Evolutionary conservation across 2,113 vertebrate genomes (phyloP).

Genomic region (Myocastor coypus): DNA sequence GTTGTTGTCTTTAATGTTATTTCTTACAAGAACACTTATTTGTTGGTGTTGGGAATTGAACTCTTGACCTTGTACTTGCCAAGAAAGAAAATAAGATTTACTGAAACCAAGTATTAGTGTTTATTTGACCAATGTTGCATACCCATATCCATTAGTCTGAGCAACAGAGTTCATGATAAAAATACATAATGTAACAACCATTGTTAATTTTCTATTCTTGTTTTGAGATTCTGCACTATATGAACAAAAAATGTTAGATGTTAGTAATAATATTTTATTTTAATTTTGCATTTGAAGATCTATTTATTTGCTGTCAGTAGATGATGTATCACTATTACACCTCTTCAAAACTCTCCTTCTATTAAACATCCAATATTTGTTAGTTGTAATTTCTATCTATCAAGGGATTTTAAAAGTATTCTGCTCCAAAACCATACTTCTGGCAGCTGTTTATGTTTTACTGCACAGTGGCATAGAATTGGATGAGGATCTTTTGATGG

Average conservation of each 20-base stretch:
- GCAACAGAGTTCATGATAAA: no score
- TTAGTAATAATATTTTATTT: not conserved
- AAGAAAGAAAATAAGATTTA: no score
- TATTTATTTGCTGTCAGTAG: not conserved
- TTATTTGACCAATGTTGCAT: no score
- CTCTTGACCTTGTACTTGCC: no score
- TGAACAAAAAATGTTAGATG: not conserved
- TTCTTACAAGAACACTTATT: not conserved
- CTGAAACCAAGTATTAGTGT: no score
- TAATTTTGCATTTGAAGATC: no score
- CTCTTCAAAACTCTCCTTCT: not conserved
- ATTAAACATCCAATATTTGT: not conserved
- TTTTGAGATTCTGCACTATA: no score
- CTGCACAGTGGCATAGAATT: not conserved
- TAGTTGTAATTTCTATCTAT: not conserved
- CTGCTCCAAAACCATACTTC: not conserved
- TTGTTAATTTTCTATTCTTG: no score
- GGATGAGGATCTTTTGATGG: not conserved
- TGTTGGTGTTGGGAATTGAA: no score
- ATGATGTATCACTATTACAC: not conserved
- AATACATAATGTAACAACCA: no score
- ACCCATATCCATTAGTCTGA: no score
- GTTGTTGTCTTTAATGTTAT: not conserved
- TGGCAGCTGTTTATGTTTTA: not conserved
- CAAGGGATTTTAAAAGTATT: not conserved